Conservation (phyloP, 2,888 invertebrate genomes). For the Metalampra italica region DNA sequence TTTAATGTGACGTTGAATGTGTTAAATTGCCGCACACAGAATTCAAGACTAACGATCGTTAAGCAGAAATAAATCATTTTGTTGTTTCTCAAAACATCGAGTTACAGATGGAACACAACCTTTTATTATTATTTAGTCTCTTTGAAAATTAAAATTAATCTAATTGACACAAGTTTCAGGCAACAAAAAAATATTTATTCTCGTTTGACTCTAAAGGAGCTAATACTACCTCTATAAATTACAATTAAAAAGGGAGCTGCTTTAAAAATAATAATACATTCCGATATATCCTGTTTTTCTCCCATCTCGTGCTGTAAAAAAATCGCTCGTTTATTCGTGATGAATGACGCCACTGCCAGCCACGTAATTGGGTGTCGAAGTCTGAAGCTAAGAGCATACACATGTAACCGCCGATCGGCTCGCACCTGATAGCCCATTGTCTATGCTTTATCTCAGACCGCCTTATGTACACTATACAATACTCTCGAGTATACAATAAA, state of each 20-base stretch:
- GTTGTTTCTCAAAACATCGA: too few species aligned
- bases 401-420: slow-evolving; percentile 51
- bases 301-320: slow-evolving; percentile 47
- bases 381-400: slow-evolving; percentile 73
- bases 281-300: slow-evolving; percentile 24
- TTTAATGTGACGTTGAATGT: slow-evolving; percentile 28
- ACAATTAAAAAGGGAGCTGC: too few species aligned
- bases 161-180: too few species aligned
- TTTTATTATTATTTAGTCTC: too few species aligned
- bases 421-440: slow-evolving; percentile 67
- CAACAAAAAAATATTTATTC: too few species aligned
- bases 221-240: too few species aligned
- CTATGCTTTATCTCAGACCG: slow-evolving; percentile 61
- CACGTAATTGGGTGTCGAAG: slow-evolving; percentile 73
- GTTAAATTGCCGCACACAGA: slow-evolving; percentile 24
- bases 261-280: background rate
- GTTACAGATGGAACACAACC: too few species aligned
- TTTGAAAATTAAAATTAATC: too few species aligned
- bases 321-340: slow-evolving; percentile 63
- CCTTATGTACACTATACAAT: too few species aligned
- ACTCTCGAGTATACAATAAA: slow-evolving; percentile 74
- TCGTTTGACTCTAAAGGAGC: too few species aligned
- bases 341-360: slow-evolving; percentile 56
- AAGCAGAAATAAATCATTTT: background rate
- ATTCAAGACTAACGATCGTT: slow-evolving; percentile 10